Evolutionary conservation across 1,140 invertebrate species (phyloP).

Genomic region (Druon quercuslanigerum): DNA sequence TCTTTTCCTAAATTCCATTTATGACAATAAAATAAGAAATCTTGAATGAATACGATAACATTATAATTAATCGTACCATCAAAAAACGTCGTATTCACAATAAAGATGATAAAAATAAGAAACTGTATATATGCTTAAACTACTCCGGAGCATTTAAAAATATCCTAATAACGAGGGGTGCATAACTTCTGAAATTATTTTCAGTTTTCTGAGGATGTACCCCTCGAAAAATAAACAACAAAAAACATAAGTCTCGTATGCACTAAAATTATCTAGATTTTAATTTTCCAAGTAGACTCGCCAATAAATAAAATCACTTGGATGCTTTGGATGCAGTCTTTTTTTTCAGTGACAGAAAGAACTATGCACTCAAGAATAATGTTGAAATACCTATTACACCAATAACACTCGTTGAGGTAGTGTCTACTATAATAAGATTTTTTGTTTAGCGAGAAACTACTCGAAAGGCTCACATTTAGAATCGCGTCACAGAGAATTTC

Average conservation of each 20-base stretch:
- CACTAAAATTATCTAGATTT: background rate
- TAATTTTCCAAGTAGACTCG: background rate
- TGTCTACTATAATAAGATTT: background rate
- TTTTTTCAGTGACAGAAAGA: slow-evolving; percentile 20
- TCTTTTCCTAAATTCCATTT: too few species aligned
- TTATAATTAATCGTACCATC: too few species aligned
- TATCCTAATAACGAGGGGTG: too few species aligned
- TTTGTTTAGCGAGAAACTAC: background rate
- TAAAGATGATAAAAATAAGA: too few species aligned
- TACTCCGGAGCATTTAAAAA: too few species aligned
- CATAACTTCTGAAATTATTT: too few species aligned
- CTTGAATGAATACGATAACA: too few species aligned
- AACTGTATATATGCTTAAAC: too few species aligned
- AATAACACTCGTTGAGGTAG: slow-evolving; percentile 15
- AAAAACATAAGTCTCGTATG: background rate
- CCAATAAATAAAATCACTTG: slow-evolving; percentile 22
- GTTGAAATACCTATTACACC: background rate
- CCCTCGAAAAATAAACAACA: background rate
- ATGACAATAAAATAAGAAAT: too few species aligned
- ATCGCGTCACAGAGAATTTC: background rate
- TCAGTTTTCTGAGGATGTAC: too few species aligned
- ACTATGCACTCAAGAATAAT: slow-evolving; percentile 6
- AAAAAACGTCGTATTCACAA: too few species aligned
- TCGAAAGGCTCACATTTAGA: slow-evolving; percentile 1
- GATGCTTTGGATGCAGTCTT: slow-evolving; percentile 24